Evolutionary conservation across 2,888 invertebrate genomes (phyloP), one percentile per base, ranked within the genome.

Genomic region (Melipona bicolor): DNA sequence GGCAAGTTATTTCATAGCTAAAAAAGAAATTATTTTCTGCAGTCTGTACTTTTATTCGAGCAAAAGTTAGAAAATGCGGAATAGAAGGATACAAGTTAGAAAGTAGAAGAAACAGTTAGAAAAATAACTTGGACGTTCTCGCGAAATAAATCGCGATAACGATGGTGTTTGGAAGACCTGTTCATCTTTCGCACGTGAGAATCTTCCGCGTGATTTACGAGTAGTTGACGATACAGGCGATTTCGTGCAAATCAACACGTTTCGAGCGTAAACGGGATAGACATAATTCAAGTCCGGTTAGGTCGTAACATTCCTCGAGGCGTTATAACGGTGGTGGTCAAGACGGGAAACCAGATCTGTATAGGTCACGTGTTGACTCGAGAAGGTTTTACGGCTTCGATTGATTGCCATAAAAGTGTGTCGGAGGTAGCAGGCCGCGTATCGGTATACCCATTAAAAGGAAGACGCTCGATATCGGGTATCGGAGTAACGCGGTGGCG

Each of bases 371-470:
- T 68, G 69, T 77, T 65, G 78, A 67, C 69, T 82, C 21, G 43
- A 72, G 69, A 59, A 81, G 78, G 86, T 86, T 90, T 91, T 88
- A 81, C 88, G 72, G 82, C 71, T 81, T 85, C 79, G 80, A 85
- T 83, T 78, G 84, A 84, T 87, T 73, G 84, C 79, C 75, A 83
- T 83, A 88, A 87, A 88, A 88, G 82, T 79, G 62, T 84, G 81
- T 69, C 73, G 77, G 65, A 79, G 83, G 62, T 74, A 77, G 62
- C 69, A 71, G 72, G 72, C 72, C 32, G 74, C 49, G 73, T 86
- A 87, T 87, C 85, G 86, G 77, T 72, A 75, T 83, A 83, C 74
- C 86, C 80, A 84, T 89, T 88, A 87, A 86, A 88, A 86, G 81
- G 76, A 79, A 84, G 79, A 83, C 43, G 82, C n/a, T 78, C 74